These are phyloP conservation scores for Hippocampus barbouri DNA, from an alignment of 2,113 vertebrate genomes.

Conservation along the genomic window DNA sequence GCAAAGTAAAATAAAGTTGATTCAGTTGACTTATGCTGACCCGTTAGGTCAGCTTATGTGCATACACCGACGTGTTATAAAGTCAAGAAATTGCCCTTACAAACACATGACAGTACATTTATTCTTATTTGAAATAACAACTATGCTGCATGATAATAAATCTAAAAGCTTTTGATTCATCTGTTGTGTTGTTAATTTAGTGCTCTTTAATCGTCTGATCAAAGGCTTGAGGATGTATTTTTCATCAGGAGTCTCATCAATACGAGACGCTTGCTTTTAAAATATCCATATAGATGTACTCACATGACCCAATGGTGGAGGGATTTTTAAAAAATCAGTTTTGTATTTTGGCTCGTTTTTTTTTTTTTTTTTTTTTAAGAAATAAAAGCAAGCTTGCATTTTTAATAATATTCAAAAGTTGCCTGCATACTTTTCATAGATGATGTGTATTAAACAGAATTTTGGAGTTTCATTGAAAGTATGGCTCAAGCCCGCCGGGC, in stretches of 20 bases:
- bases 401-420: not conserved
- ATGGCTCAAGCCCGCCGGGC: not conserved
- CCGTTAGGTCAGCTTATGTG: conserved; percentile 47
- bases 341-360: too few species aligned
- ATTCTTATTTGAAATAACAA: conserved; percentile 24
- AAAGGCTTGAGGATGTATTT: conserved; percentile 4
- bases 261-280: not conserved
- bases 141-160: conserved; percentile 18
- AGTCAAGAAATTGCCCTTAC: conserved; percentile 35
- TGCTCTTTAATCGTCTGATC: conserved; percentile 23
- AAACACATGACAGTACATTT: conserved; percentile 27
- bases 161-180: conserved; percentile 34
- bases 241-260: not conserved
- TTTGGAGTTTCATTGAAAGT: not conserved
- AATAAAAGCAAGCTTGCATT: not conserved
- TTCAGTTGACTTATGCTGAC: conserved; percentile 21
- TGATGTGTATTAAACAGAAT: not conserved
- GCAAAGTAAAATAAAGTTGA: conserved; percentile 18
- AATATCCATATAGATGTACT: not conserved
- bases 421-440: not conserved
- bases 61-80: conserved; percentile 22
- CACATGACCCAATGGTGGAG: not conserved
- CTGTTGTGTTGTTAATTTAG: conserved; percentile 9
- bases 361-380: too few species aligned
- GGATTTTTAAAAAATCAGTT: not conserved